These are phyloP conservation scores for Geodia barretti DNA, from an alignment of 37 sponge, comb jelly and placozoan genomes.

Conservation along the genomic window DNA sequence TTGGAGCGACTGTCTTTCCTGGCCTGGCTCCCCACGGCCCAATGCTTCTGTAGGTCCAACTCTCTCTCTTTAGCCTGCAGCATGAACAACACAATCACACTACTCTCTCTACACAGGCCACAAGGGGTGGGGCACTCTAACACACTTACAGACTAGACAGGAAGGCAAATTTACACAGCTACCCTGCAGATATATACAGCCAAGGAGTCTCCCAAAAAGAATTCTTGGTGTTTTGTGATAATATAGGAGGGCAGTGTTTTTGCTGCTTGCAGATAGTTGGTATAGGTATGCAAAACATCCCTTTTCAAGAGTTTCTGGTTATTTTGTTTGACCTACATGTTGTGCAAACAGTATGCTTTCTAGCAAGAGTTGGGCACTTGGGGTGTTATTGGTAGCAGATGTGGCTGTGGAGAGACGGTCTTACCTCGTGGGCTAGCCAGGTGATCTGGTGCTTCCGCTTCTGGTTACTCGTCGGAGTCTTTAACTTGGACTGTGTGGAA, in stretches of 20 bases:
- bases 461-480: constrained; percentile 39
- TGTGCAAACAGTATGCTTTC: neutral
- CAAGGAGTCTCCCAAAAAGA: no score
- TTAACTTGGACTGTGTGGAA: constrained; percentile 7
- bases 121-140: neutral
- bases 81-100: neutral
- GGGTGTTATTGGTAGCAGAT: neutral
- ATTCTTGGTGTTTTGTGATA: no score
- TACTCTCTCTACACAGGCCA: neutral
- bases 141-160: no score
- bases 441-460: constrained; percentile 63
- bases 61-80: constrained; percentile 86
- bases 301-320: no score
- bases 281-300: no score
- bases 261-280: no score
- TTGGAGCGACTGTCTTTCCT: constrained; percentile 83
- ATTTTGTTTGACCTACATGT: no score
- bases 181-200: neutral
- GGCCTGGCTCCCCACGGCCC: constrained; percentile 71
- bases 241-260: no score
- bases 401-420: neutral
- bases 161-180: neutral
- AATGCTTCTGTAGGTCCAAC: constrained; percentile 82
- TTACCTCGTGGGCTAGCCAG: constrained; percentile 60
- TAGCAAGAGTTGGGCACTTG: neutral